A percentile compares a stretch with the other conserved stretches of the same genome.
phyloP scores from a whole-genome alignment of 2,888 invertebrate genomes.

The Bugulina stolonifera region DNA sequence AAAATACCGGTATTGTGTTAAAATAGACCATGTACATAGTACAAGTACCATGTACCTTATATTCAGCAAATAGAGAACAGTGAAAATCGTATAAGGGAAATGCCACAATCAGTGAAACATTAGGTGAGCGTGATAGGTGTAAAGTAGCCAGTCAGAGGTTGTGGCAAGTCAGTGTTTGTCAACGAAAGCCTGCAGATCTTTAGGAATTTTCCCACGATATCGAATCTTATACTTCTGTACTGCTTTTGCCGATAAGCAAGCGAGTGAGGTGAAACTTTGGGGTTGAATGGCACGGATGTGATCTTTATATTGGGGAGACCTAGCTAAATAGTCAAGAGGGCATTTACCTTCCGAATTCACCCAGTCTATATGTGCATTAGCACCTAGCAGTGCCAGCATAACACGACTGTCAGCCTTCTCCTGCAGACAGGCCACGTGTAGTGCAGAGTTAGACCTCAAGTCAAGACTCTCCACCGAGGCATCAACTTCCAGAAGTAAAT shows the following conservation, averaged over 20 bases:
- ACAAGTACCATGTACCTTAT: no score
- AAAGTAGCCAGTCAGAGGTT: no score
- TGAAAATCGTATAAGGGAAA: no score
- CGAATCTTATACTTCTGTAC: constrained; percentile 64
- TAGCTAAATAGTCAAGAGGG: constrained; percentile 43
- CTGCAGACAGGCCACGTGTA: constrained; percentile 72
- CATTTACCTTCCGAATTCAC: constrained; percentile 44
- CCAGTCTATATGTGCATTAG: constrained; percentile 79
- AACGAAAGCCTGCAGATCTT: constrained; percentile 45
- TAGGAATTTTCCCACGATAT: constrained; percentile 44
- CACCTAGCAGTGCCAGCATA: constrained; percentile 66
- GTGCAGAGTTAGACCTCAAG: constrained; percentile 76
- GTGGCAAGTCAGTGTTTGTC: constrained; percentile 44
- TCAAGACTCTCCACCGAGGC: constrained; percentile 75
- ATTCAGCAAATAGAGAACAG: no score
- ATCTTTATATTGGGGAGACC: constrained; percentile 32
- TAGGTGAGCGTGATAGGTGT: no score
- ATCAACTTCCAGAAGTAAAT: constrained; percentile 72
- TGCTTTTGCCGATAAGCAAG: constrained; percentile 52
- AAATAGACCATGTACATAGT: no score
- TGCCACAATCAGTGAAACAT: no score
- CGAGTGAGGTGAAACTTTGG: constrained; percentile 41
- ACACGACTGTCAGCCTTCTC: constrained; percentile 69
- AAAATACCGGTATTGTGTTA: no score
- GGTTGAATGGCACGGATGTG: constrained; percentile 42